A percentile compares a stretch with the other conserved stretches of the same genome.
phyloP scores from a whole-genome alignment of 2,797 vertebrate species.

The Bradypodion pumilum region DNA sequence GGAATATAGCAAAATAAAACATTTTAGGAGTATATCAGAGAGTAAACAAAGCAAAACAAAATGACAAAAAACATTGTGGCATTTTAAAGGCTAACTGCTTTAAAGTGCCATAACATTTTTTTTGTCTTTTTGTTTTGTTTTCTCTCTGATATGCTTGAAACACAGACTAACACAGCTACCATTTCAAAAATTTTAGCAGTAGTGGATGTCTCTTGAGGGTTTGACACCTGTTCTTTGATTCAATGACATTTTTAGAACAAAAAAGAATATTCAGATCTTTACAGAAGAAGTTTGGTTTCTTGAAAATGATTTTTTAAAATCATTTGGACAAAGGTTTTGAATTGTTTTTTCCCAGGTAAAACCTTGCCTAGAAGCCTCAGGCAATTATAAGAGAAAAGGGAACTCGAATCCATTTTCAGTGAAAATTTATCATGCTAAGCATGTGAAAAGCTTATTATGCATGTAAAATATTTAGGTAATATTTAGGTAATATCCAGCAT shows the following conservation, averaged over 20 bases:
- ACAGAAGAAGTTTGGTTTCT: constrained; percentile 13
- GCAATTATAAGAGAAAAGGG: not conserved
- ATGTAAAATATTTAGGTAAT: not conserved
- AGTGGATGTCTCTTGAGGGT: constrained; percentile 39
- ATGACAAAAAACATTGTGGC: too few relatives aligned
- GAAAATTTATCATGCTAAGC: not conserved
- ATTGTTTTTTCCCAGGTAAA: not conserved
- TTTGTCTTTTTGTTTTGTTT: too few relatives aligned
- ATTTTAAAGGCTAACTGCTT: too few relatives aligned
- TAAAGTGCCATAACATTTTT: too few relatives aligned
- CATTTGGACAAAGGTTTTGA: not conserved
- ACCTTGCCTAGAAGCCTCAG: not conserved
- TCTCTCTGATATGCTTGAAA: too few relatives aligned
- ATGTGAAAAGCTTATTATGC: not conserved
- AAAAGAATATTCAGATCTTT: constrained; percentile 17
- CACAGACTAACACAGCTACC: too few relatives aligned
- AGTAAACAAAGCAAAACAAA: too few relatives aligned
- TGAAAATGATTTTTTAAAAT: not conserved
- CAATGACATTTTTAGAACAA: constrained; percentile 44
- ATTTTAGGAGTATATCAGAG: constrained; percentile 30
- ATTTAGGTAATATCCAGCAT: not conserved
- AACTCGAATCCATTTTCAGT: not conserved
- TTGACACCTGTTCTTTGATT: constrained; percentile 37
- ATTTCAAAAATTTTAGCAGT: too few relatives aligned
- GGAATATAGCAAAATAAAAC: constrained; percentile 40